phyloP scores from a whole-genome alignment of 2,797 vertebrate species.

The Oryzias dopingdopingensis region DNA sequence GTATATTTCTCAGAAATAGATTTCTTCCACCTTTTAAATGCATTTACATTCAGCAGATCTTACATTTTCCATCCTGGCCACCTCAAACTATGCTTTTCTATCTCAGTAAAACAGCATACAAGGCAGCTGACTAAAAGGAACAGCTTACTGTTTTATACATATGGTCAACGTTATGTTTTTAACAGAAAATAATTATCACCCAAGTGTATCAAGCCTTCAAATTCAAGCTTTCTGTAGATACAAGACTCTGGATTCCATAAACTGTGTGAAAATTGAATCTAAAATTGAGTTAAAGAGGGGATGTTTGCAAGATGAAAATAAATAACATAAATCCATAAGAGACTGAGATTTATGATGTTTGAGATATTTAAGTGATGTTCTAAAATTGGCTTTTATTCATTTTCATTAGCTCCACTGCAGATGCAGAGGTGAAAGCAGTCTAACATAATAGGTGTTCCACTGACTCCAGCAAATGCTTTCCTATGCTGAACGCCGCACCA shows the following conservation, averaged over 20 bases:
- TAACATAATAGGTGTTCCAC: conserved; percentile 24
- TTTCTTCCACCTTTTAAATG: conserved; percentile 16
- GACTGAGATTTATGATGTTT: conserved; percentile 22
- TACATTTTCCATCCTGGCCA: conserved; percentile 45
- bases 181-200: conserved; percentile 44
- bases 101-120: conserved; percentile 40
- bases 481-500: conserved; percentile 14
- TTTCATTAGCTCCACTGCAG: too few relatives aligned
- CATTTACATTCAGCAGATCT: conserved; percentile 39
- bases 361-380: too few relatives aligned
- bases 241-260: conserved; percentile 19
- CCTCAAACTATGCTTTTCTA: conserved; percentile 24
- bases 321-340: conserved; percentile 54
- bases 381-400: too few relatives aligned
- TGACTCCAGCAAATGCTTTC: conserved; percentile 34
- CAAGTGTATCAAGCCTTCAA: conserved; percentile 13
- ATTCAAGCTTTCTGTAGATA: conserved; percentile 26
- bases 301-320: conserved; percentile 47
- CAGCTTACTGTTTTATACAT: conserved; percentile 42
- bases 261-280: conserved; percentile 46
- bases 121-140: conserved; percentile 35
- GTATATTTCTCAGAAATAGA: conserved; percentile 16
- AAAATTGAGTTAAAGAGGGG: conserved; percentile 56
- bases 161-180: conserved; percentile 35
- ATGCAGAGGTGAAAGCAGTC: conserved; percentile 25